Evolutionary conservation across 2,113 vertebrate species (phyloP).

Genomic region (Lichenostomus cassidix): DNA sequence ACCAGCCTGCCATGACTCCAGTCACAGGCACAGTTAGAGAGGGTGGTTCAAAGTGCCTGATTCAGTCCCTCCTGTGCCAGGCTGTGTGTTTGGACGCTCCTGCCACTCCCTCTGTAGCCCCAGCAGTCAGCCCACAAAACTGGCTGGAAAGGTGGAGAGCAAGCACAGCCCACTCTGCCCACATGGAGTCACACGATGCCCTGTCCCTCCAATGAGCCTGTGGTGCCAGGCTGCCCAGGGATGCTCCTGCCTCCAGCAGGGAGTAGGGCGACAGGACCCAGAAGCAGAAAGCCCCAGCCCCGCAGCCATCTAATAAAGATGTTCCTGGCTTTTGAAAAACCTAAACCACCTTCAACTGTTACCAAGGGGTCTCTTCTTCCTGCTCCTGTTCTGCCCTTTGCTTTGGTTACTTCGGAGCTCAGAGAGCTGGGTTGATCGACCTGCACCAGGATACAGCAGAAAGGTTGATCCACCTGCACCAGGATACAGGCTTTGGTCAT

Average conservation of each 20-base stretch:
- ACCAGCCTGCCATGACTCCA: not conserved
- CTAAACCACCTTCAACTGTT: rapidly evolving
- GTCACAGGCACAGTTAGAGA: not conserved
- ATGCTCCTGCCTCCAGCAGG: not conserved
- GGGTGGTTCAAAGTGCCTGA: not conserved
- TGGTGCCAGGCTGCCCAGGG: not conserved
- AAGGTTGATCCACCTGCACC: not conserved
- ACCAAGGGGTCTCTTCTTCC: not conserved
- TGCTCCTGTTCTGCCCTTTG: not conserved
- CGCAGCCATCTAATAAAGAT: not conserved
- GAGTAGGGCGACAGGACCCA: too few species aligned
- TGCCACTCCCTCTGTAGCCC: rapidly evolving
- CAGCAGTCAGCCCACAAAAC: not conserved
- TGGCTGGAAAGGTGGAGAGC: rapidly evolving
- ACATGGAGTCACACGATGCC: rapidly evolving
- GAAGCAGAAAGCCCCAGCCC: not conserved
- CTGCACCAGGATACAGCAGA: not conserved
- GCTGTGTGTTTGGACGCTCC: rapidly evolving
- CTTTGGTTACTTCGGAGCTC: rapidly evolving
- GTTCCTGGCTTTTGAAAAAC: not conserved
- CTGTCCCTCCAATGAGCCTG: not conserved
- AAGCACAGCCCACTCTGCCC: rapidly evolving
- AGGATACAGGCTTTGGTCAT: too few species aligned
- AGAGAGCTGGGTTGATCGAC: not conserved
- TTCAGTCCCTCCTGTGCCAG: not conserved